phyloP scores from a whole-genome alignment of 2,113 vertebrate species.

The Pogonocichla stellata region DNA sequence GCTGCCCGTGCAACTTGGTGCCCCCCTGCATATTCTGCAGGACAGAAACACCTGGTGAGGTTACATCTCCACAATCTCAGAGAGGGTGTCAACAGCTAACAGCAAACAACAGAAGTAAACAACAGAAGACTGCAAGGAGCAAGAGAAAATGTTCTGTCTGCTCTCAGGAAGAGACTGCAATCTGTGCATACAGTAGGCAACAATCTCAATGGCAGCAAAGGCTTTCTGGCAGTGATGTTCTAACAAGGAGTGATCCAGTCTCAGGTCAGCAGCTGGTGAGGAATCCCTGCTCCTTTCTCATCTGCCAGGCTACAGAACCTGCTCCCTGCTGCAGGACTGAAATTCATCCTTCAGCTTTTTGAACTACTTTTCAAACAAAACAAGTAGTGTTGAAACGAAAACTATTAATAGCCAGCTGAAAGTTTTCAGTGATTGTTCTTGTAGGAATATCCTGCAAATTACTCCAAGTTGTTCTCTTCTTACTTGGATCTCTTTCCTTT shows the following conservation, averaged over 20 bases:
- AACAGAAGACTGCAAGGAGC: background rate
- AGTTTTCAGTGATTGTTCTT: background rate
- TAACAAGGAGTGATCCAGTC: background rate
- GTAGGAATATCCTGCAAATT: background rate
- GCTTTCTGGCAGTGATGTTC: background rate
- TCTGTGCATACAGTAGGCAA: background rate
- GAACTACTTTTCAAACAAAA: background rate
- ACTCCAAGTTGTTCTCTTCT: background rate
- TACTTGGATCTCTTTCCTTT: background rate
- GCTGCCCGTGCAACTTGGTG: slow-evolving; percentile 93
- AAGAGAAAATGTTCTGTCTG: background rate
- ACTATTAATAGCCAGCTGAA: background rate
- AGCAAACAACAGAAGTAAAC: background rate
- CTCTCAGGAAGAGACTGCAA: background rate
- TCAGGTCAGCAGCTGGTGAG: background rate
- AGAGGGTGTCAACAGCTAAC: background rate
- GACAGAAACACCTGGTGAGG: slow-evolving; percentile 27
- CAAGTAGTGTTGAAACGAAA: background rate
- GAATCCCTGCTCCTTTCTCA: background rate
- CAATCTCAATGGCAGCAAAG: background rate
- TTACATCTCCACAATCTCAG: background rate
- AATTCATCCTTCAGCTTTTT: background rate
- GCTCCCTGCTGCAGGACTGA: background rate
- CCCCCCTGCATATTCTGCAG: slow-evolving; percentile 94
- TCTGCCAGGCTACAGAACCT: background rate